phyloP scores from a whole-genome alignment of 2,888 invertebrate genomes.

The Noctua pronuba region DNA sequence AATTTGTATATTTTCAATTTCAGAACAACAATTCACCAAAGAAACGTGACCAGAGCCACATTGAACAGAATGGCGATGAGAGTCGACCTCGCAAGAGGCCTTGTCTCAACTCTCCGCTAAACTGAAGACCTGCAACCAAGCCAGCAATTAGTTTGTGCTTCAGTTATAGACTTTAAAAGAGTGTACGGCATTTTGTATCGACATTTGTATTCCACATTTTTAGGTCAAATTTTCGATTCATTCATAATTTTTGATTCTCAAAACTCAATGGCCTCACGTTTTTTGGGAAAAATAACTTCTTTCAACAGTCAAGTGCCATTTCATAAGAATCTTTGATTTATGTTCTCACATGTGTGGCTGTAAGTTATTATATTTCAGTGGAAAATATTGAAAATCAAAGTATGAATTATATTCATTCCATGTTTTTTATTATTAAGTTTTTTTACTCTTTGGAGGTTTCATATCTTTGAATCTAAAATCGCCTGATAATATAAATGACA shows the following conservation, averaged over 20 bases:
- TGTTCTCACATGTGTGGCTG: constrained; percentile 40
- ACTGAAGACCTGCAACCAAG: constrained; percentile 75
- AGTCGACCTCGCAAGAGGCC: constrained; percentile 91
- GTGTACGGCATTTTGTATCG: constrained; percentile 82
- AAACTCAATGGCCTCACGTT: constrained; percentile 73
- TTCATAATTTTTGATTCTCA: too few relatives aligned
- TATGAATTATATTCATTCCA: constrained; percentile 74
- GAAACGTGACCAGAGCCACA: constrained; percentile 90
- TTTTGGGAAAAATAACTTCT: constrained; percentile 68
- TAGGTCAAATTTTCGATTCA: constrained; percentile 77
- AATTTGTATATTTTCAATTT: constrained; percentile 57
- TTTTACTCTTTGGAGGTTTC: constrained; percentile 51
- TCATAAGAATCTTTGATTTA: constrained; percentile 43
- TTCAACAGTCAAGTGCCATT: constrained; percentile 70
- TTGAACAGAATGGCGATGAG: constrained; percentile 90
- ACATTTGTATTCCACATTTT: constrained; percentile 78
- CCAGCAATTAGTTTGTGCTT: constrained; percentile 79
- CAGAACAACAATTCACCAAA: constrained; percentile 91
- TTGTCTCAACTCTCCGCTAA: constrained; percentile 86
- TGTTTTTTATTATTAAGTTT: constrained; percentile 69
- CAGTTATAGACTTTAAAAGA: constrained; percentile 80
- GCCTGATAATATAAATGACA: constrained; percentile 38
- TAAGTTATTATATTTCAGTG: constrained; percentile 51
- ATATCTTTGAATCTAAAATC: constrained; percentile 41
- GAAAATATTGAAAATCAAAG: constrained; percentile 55